Conservation (phyloP, 2,113 vertebrate species). For the Cisticola juncidis region DNA sequence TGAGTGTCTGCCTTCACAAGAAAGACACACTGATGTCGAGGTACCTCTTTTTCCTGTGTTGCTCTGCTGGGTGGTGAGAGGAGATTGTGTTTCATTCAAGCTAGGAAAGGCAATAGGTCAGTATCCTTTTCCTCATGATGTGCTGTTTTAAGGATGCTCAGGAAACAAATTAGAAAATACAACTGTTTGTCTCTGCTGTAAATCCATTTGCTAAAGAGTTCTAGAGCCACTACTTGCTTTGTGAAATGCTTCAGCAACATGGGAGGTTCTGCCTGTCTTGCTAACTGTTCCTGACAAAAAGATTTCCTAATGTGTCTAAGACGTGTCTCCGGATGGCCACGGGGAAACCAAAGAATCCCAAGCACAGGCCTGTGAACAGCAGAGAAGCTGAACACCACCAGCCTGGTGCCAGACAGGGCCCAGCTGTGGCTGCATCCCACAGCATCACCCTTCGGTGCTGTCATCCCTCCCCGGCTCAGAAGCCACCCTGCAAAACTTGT, state of each 20-base stretch:
- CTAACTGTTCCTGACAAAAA: rapidly evolving
- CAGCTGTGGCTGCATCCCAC: not conserved
- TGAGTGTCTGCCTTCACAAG: not conserved
- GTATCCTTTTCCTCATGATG: not conserved
- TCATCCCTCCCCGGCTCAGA: not conserved
- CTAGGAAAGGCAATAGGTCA: not conserved
- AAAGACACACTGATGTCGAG: not conserved
- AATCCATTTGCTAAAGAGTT: not conserved
- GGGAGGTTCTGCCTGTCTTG: rapidly evolving
- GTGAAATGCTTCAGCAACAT: not conserved
- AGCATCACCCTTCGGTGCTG: not conserved
- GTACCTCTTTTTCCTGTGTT: not conserved
- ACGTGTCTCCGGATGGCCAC: not conserved
- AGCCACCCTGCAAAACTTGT: rapidly evolving
- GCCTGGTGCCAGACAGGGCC: not conserved
- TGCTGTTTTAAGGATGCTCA: not conserved
- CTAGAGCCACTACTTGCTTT: not conserved
- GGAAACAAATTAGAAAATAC: not conserved
- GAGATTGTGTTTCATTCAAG: not conserved
- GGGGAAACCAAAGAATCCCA: not conserved
- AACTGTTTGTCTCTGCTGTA: not conserved
- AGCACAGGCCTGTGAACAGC: not conserved
- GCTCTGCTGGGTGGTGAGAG: not conserved
- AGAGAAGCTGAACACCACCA: not conserved
- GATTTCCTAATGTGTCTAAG: not conserved